Percentiles rank a stretch among this genome's conserved stretches.
These are phyloP conservation scores for Anarrhichthys ocellatus DNA, from an alignment of 2,113 vertebrate genomes.

Conservation along the genomic window DNA sequence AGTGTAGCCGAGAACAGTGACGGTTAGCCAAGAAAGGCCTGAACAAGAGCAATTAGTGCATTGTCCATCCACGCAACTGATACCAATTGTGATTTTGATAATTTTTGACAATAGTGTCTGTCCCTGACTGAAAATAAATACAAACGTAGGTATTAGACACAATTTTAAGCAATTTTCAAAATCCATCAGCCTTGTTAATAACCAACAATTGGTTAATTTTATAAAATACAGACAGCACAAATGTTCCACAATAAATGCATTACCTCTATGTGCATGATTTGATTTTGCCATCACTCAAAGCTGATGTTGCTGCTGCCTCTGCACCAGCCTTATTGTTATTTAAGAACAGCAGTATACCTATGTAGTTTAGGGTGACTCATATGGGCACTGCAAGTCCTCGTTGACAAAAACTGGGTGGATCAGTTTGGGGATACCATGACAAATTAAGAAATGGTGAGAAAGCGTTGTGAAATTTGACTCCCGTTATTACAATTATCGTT, in stretches of 20 bases:
- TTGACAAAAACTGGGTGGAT: not conserved
- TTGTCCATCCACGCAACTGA: conserved; percentile 9
- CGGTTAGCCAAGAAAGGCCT: conserved; percentile 15
- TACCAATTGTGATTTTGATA: not conserved
- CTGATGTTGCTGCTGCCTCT: not conserved
- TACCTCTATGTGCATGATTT: not conserved
- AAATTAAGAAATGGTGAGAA: not conserved
- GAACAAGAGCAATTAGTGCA: not conserved
- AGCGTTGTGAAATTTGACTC: not conserved
- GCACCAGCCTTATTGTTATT: not conserved
- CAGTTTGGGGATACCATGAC: not conserved
- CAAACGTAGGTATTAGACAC: not conserved
- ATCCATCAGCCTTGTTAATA: not conserved
- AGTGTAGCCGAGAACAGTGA: not conserved
- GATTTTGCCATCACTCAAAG: not conserved
- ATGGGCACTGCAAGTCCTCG: not conserved
- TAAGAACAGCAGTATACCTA: not conserved
- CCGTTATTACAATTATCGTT: not conserved
- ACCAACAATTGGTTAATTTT: not conserved
- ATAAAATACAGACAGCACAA: not conserved
- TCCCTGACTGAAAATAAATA: conserved; percentile 40
- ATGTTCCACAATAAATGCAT: not conserved
- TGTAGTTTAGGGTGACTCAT: not conserved
- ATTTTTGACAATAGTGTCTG: conserved; percentile 9
- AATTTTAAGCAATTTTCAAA: not conserved